Conservation (phyloP, 2,797 vertebrate species). For the Periophthalmus magnuspinnatus region DNA sequence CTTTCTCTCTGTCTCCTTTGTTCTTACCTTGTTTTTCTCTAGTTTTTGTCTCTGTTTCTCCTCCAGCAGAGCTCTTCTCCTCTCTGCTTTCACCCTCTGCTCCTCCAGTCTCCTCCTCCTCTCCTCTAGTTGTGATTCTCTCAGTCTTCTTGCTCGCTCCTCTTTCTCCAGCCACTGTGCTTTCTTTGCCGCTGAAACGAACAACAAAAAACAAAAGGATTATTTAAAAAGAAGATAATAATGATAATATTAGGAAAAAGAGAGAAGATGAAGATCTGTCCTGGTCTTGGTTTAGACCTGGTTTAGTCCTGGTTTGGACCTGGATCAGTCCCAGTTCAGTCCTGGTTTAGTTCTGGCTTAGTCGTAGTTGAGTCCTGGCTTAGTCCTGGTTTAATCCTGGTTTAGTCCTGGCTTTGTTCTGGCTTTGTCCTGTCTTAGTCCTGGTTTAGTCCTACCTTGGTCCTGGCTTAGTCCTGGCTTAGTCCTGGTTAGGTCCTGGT, state of each 20-base stretch:
- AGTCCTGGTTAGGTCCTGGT: too few relatives aligned
- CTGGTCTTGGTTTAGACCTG: too few relatives aligned
- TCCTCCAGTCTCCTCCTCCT: slow-evolving; percentile 89
- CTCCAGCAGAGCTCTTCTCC: slow-evolving; percentile 85
- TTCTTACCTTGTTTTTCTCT: slow-evolving; percentile 92
- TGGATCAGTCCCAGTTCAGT: neutral
- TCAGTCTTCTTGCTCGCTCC: slow-evolving; percentile 86
- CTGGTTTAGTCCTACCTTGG: too few relatives aligned
- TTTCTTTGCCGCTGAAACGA: slow-evolving; percentile 85
- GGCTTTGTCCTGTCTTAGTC: too few relatives aligned
- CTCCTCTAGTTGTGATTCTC: slow-evolving; percentile 92
- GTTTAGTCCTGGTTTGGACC: too few relatives aligned
- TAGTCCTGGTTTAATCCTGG: too few relatives aligned
- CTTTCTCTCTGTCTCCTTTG: neutral
- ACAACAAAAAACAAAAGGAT: neutral
- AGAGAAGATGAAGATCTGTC: too few relatives aligned
- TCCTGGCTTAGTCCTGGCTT: too few relatives aligned
- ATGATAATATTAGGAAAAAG: too few relatives aligned
- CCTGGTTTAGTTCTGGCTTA: neutral
- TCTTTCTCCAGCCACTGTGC: slow-evolving; percentile 96
- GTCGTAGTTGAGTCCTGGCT: too few relatives aligned
- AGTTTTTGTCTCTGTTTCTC: slow-evolving; percentile 92
- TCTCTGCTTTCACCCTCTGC: slow-evolving; percentile 89
- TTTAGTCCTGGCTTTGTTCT: too few relatives aligned
- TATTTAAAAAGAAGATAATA: neutral